Base-by-base conservation (phyloP, 2,888 invertebrate species). In the Lutraria lutraria region DNA sequence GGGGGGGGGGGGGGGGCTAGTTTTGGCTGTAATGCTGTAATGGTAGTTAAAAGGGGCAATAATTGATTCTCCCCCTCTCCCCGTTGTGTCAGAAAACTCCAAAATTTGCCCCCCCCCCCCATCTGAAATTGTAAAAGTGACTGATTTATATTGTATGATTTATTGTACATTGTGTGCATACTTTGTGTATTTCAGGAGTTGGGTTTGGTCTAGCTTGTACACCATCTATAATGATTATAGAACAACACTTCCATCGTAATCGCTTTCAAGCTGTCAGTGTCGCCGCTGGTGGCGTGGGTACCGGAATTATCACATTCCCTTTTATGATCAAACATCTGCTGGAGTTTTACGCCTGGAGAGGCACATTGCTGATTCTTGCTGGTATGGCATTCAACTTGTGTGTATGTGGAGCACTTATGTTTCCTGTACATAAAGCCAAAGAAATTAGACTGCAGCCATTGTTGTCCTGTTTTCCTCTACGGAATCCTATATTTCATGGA, bases 151-250 rank as follows among this genome's bases (percentile, higher is more conserved):
- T 43, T 43, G 43, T 43, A 43, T 29, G 0, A 72, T 25, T 12
- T 15, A 60, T 25, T 60, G 82, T 60, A 21, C 31, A 4, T 60
- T 60, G 21, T 25, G 63, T 29, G 31, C 0, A n/a, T 68, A 56
- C 86, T 72, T 83, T 79, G 3, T 85, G 43, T 56, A 21, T 83
- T 93, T 92, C 92, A 96, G 96, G 96, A 76, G 90, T 95, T 52
- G 96, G 96, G 0, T 95, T 95, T 91, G 96, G 96, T 8, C 89
- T 96, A 79, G 95, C 95, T 4, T 95, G 95, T 86, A 94, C 95
- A 12, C 96, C 96, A 1, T 95, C 96, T n/a, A 95, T 96, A 19
- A 95, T 96, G 87, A 95, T 95, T 2, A 95, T 96, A 12, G 96
- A 96, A 85, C 94, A 95, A 52, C 94, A 94, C 90, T 96, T 95